Conservation (phyloP, 2,113 vertebrate species). For the Microtus richardsoni region DNA sequence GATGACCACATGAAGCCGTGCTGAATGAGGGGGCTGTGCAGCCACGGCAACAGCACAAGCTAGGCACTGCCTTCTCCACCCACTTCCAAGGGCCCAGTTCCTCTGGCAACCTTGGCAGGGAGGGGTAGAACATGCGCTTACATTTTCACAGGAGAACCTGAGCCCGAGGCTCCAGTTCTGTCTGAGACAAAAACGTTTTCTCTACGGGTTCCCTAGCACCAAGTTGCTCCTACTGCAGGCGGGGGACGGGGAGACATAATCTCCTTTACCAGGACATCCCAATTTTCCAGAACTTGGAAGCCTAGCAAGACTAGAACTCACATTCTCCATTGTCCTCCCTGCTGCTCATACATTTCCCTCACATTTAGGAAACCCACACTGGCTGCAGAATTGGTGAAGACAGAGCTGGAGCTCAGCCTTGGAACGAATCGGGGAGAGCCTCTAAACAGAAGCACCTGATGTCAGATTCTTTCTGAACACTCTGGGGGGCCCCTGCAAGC, state of each 20-base stretch:
- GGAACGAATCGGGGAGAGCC: neutral
- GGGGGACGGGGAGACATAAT: accelerated
- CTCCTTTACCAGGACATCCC: neutral
- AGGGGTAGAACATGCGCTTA: too few species aligned
- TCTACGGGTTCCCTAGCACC: accelerated
- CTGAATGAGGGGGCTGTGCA: neutral
- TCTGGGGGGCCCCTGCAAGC: neutral
- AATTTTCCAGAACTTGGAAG: neutral
- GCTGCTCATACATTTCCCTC: too few species aligned
- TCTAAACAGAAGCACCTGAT: neutral
- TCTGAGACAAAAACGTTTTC: neutral
- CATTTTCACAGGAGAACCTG: neutral
- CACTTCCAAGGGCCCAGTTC: neutral
- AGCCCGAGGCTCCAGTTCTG: neutral
- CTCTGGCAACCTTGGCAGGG: neutral
- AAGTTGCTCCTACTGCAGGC: neutral
- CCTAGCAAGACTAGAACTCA: neutral
- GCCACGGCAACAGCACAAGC: neutral
- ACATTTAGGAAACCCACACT: too few species aligned
- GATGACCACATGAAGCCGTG: neutral
- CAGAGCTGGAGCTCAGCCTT: neutral
- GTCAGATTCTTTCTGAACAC: too few species aligned
- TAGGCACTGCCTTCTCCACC: neutral
- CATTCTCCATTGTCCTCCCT: too few species aligned
- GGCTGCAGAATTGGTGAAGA: too few species aligned